Evolutionary conservation across 1,140 invertebrate species (phyloP).

Genomic region (Diachasma alloeum): DNA sequence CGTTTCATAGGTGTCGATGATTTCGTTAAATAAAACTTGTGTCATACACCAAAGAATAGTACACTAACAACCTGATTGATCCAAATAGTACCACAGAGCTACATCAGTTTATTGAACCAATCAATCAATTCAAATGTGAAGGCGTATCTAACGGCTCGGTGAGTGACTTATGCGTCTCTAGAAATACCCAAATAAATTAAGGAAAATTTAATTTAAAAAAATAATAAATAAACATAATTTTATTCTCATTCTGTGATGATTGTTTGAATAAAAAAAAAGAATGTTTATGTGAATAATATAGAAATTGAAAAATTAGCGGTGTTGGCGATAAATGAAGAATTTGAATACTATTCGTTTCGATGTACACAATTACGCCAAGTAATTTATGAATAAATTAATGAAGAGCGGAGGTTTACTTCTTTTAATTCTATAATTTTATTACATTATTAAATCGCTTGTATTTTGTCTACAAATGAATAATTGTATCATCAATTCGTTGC

Average conservation of each 20-base stretch:
- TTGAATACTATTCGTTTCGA: constrained; percentile 1
- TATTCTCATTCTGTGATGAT: constrained; percentile 61
- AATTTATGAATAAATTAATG: background rate
- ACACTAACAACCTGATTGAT: background rate
- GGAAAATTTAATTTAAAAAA: constrained; percentile 28
- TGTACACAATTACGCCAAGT: background rate
- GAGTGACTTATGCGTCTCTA: too few species aligned
- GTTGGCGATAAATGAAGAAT: too few species aligned
- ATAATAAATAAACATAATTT: constrained; percentile 44
- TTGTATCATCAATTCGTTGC: too few species aligned
- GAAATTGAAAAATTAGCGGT: background rate
- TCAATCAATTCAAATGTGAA: background rate
- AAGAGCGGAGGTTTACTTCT: background rate
- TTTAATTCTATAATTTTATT: too few species aligned
- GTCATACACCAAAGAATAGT: background rate
- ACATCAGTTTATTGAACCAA: background rate
- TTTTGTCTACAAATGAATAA: too few species aligned
- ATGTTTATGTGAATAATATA: constrained; percentile 39
- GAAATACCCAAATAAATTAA: too few species aligned
- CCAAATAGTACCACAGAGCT: background rate
- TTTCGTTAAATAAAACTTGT: background rate
- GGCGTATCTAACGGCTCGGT: too few species aligned
- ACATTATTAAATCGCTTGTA: too few species aligned
- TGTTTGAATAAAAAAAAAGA: constrained; percentile 56
- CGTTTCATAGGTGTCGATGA: background rate